Base-by-base conservation (phyloP, 92 coral and sea anemone species). In the Parazoanthus swiftii region DNA sequence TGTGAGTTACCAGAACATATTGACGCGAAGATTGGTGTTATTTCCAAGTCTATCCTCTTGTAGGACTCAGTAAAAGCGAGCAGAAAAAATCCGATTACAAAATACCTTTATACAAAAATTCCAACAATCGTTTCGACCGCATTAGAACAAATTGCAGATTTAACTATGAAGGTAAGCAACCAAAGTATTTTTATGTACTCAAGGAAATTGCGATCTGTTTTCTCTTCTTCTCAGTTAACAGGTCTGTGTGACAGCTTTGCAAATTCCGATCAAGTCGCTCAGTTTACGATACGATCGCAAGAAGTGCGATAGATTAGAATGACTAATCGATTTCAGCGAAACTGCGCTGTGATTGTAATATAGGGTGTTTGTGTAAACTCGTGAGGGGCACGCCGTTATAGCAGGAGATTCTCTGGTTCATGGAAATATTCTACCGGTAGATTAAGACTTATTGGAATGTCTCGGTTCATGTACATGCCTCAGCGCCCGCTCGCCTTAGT, bases 251-350 rank as follows among this genome's bases (percentile, higher is more conserved):
- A 84, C 87, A 84, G 77, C 51, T 84, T 84, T 84, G 87, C 44
- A 44, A 84, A 84, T 84, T 84, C 87, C 87, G 65, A 84, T 84
- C 87, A 70, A 20, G 79, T 43, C 87, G 37, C 38, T 71, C 79
- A 29, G 74, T 25, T 71, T 5, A 21, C 35, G 73, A 37, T 38
- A 68, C 33, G 38, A 16, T 44, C 59, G 13, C 23, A 15, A 25
- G 6, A 44, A 78, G 59, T 78, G 23, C 25, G 36, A 44, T 38
- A 68, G 78, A 46, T 50, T 65, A 70, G 65, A 25, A 5, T 8
- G 23, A 11, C 86, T 46, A 36, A 8, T 39, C 46, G 87, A 83
- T 84, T 65, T 46, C 43, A 71, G 14, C 38, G 11, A 5, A 81
- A 59, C 43, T 39, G 23, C 43, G 36, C 23, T 68, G 25, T 16